These are phyloP conservation scores for human (Homo sapiens) DNA, from an alignment of 2,113 vertebrate species.

Conservation along the genomic window GRCh38 chr1:184888001-184888500, in stretches of 20 bases:
- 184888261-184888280: background rate
- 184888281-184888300: background rate
- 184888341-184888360: background rate
- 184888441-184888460: background rate
- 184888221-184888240: too few relatives aligned
- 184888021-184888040: too few relatives aligned
- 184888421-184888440: slow-evolving; percentile 7
- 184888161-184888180: too few relatives aligned
- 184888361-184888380: background rate
- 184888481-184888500: slow-evolving; percentile 56
- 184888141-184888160: too few relatives aligned
- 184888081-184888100: too few relatives aligned
- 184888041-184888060: too few relatives aligned
- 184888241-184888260: background rate
- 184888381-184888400: background rate
- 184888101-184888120: too few relatives aligned
- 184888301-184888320: background rate
- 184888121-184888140: too few relatives aligned
- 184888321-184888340: background rate
- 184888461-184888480: background rate
- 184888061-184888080: too few relatives aligned
- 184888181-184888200: too few relatives aligned
- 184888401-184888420: background rate
- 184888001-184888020: too few relatives aligned
- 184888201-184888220: too few relatives aligned